phyloP scores from a whole-genome alignment of 1,140 invertebrate genomes.

The Pararge aegeria region DNA sequence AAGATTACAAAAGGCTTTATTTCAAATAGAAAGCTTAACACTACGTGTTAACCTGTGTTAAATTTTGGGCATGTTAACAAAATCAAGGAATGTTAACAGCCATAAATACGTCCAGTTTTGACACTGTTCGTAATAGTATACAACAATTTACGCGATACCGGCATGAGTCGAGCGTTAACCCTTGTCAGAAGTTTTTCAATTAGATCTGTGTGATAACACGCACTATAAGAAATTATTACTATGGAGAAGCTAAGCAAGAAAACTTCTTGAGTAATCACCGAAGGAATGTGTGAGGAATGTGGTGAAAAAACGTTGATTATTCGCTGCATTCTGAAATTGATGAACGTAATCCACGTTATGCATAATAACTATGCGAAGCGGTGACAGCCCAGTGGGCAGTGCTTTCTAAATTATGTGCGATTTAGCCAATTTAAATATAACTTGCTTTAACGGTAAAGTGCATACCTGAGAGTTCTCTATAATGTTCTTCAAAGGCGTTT shows the following conservation, averaged over 20 bases:
- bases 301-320: neutral
- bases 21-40: neutral
- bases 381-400: no score
- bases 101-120: constrained; percentile 36
- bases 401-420: no score
- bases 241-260: constrained; percentile 3
- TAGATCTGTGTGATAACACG: constrained; percentile 46
- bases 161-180: constrained; percentile 41
- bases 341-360: no score
- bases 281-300: neutral
- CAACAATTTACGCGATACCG: constrained; percentile 32
- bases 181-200: constrained; percentile 70
- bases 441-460: no score
- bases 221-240: constrained; percentile 46
- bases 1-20: no score
- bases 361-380: no score
- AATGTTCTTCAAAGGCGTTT: no score
- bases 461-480: no score
- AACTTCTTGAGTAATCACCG: neutral
- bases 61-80: constrained; percentile 22
- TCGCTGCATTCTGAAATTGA: no score
- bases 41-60: constrained; percentile 15
- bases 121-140: constrained; percentile 39
- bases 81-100: constrained; percentile 21
- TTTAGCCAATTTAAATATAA: no score